These are phyloP conservation scores for Poeciliopsis occidentalis DNA, from an alignment of 2,113 vertebrate species.

Conservation along the genomic window DNA sequence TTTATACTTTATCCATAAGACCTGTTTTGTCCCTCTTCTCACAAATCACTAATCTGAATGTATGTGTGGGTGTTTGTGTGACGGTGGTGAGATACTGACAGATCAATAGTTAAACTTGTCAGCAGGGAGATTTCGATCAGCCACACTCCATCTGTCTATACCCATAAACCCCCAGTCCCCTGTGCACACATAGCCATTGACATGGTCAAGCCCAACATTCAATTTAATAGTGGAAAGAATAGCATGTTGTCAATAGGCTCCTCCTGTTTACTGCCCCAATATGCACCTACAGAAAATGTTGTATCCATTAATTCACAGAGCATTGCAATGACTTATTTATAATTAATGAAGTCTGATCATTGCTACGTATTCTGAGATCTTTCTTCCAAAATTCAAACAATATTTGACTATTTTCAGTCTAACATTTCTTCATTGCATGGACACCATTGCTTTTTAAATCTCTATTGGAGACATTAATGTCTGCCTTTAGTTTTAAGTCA, in stretches of 20 bases:
- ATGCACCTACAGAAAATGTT: neutral
- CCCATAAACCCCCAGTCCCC: constrained; percentile 23
- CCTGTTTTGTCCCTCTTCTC: no score
- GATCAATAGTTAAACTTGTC: constrained; percentile 72
- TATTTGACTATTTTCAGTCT: no score
- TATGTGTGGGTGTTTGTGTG: constrained; percentile 33
- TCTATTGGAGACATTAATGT: no score
- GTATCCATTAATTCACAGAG: neutral
- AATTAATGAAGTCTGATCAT: neutral
- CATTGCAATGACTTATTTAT: neutral
- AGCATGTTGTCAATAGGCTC: constrained; percentile 45
- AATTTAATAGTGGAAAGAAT: constrained; percentile 48
- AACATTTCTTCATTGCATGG: no score
- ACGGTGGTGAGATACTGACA: constrained; percentile 51
- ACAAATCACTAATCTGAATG: neutral
- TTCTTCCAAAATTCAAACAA: no score
- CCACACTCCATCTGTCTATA: constrained; percentile 45
- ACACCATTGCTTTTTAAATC: no score
- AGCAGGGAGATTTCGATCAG: constrained; percentile 69
- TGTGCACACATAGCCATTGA: constrained; percentile 19
- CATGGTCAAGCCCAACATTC: constrained; percentile 29
- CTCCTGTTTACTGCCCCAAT: constrained; percentile 5
- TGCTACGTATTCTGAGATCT: neutral
- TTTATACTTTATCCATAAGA: no score
- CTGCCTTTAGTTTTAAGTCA: no score